Base-by-base conservation (phyloP, 2,888 invertebrate genomes). In the Cryptophagus acutangulus region DNA sequence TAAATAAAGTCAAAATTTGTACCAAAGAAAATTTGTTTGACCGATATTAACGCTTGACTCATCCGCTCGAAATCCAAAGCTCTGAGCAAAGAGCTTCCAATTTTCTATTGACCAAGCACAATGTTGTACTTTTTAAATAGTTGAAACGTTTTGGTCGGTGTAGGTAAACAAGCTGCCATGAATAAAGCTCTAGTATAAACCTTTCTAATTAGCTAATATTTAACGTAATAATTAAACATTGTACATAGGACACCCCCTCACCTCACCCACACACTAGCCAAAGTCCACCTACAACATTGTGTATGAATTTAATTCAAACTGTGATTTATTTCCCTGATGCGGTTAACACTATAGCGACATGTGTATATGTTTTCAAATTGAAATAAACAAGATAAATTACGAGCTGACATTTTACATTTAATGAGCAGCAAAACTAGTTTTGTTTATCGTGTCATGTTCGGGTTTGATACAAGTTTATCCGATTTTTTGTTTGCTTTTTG, bases 131-230 rank as follows among this genome's bases (percentile, higher is more conserved):
- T n/a, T n/a, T n/a, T n/a, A n/a, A n/a, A n/a, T n/a, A n/a, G n/a
- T n/a, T n/a, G n/a, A n/a, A n/a, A n/a, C n/a, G n/a, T n/a, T n/a
- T n/a, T n/a, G n/a, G n/a, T n/a, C n/a, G n/a, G n/a, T n/a, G n/a
- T n/a, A n/a, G n/a, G n/a, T n/a, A n/a, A n/a, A n/a, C n/a, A n/a
- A n/a, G n/a, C n/a, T n/a, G n/a, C n/a, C n/a, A n/a, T n/a, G n/a
- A n/a, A n/a, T n/a, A n/a, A n/a, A n/a, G n/a, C n/a, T n/a, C n/a
- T n/a, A n/a, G n/a, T n/a, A n/a, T n/a, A n/a, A n/a, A n/a, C n/a
- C 13, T 10, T 33, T 14, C 33, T 34, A 40, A 40, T 40, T 25
- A 40, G 34, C 34, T 33, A 34, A 40, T 40, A 40, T 40, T 40
- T 40, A 34, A 34, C 28, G 28, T 34, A 29, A 34, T 34, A 34